Percentiles rank a stretch among this genome's conserved stretches.
Evolutionary conservation across 2,888 invertebrate genomes (phyloP).

Genomic region (Aplocera efformata): DNA sequence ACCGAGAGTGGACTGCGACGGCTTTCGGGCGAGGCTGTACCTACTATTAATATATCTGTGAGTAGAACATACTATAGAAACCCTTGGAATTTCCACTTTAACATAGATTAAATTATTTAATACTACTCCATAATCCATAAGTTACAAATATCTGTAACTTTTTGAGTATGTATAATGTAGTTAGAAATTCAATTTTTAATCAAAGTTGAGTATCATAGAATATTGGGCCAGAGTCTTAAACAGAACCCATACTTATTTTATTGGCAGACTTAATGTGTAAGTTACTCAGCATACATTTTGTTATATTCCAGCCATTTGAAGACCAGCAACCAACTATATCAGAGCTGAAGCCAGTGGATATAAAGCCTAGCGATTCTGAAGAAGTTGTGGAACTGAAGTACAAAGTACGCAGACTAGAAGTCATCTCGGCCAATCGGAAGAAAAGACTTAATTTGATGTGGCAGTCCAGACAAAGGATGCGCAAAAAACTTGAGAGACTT

Average conservation of each 20-base stretch:
- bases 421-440: conserved; percentile 54
- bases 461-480: conserved; percentile 47
- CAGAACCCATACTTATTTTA: too few species aligned
- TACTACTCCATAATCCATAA: too few species aligned
- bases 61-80: too few species aligned
- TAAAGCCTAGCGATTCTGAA: conserved; percentile 47
- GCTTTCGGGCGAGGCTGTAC: conserved; percentile 51
- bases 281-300: too few species aligned
- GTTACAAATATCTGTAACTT: too few species aligned
- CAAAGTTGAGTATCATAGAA: too few species aligned
- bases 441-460: conserved; percentile 51
- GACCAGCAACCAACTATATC: conserved; percentile 50
- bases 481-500: conserved; percentile 50
- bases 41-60: conserved; percentile 63
- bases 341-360: conserved; percentile 38
- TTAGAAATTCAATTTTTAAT: too few species aligned
- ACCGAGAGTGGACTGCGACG: conserved; percentile 60
- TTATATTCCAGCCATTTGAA: conserved; percentile 52
- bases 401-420: conserved; percentile 53
- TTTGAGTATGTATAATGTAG: too few species aligned
- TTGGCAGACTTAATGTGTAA: too few species aligned
- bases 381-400: conserved; percentile 57
- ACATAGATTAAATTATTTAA: too few species aligned
- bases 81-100: too few species aligned
- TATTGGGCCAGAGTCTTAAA: too few species aligned